Percentiles rank a stretch among this genome's conserved stretches.
These are phyloP conservation scores for Montipora capricornis DNA, from an alignment of 64 coral and sea anemone species.

Conservation along the genomic window DNA sequence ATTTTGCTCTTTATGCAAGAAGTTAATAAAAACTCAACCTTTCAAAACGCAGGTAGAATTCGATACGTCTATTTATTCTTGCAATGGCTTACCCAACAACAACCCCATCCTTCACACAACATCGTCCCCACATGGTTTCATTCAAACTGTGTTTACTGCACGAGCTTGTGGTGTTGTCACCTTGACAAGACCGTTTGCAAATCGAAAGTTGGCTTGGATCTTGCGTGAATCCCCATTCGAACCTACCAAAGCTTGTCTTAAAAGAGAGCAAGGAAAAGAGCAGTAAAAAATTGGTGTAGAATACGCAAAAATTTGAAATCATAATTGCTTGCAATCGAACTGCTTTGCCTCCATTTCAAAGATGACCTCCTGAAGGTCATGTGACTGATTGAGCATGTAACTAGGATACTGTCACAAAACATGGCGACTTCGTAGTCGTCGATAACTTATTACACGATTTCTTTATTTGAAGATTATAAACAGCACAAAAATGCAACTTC, in stretches of 20 bases:
- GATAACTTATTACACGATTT: background rate
- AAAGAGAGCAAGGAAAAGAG: background rate
- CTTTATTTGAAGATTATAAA: background rate
- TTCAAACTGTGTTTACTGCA: background rate
- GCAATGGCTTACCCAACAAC: conserved; percentile 17
- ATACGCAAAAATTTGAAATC: background rate
- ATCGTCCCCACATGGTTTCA: conserved; percentile 18
- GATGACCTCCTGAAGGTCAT: background rate
- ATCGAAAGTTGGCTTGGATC: background rate
- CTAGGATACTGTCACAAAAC: conserved; percentile 62
- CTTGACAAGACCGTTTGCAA: conserved; percentile 10
- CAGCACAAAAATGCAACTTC: conserved; percentile 85
- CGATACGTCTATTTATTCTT: too few relatives aligned
- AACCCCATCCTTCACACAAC: background rate
- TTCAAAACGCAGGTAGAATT: too few relatives aligned
- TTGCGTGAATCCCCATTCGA: background rate
- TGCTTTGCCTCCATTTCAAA: background rate
- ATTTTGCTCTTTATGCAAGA: too few relatives aligned
- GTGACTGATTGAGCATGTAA: conserved; percentile 25
- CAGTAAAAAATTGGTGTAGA: background rate
- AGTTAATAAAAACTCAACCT: too few relatives aligned
- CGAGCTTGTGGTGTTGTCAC: background rate
- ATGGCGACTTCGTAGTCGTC: conserved; percentile 41
- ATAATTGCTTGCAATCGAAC: background rate
- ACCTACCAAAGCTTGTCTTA: background rate